These are phyloP conservation scores for Oopsacas minuta DNA, from an alignment of 37 sponge, comb jelly and placozoan genomes.

Conservation along the genomic window DNA sequence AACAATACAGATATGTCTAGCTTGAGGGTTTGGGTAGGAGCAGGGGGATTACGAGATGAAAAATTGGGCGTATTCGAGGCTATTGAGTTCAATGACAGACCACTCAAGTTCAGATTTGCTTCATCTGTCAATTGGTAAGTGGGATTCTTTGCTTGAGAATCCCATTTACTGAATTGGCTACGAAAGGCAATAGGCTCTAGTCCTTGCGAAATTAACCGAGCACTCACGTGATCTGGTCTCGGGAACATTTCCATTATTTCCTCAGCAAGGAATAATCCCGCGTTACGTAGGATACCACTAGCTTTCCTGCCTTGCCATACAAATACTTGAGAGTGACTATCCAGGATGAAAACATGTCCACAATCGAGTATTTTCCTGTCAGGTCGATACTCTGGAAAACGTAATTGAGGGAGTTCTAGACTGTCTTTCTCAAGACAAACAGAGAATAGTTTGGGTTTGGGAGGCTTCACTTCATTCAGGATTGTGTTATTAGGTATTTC, in stretches of 20 bases:
- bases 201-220: not conserved
- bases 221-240: not conserved
- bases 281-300: conserved; percentile 17
- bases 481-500: not conserved
- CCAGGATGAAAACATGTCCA: conserved; percentile 69
- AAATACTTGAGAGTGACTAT: conserved; percentile 44
- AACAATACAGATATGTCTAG: not conserved
- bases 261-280: not conserved
- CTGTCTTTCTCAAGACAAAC: not conserved
- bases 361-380: conserved; percentile 35
- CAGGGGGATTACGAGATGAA: not conserved
- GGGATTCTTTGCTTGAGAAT: not conserved
- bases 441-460: not conserved
- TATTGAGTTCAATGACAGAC: not conserved
- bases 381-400: not conserved
- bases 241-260: conserved; percentile 3
- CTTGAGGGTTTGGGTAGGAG: not conserved
- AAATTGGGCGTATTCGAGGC: not conserved
- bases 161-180: not conserved
- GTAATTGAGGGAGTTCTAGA: not conserved
- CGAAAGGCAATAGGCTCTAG: not conserved
- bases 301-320: conserved; percentile 72
- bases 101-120: not conserved
- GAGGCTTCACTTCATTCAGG: conserved; percentile 3
- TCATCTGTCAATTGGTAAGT: not conserved